A percentile compares a stretch with the other conserved stretches of the same genome.
Conservation (phyloP, 2,888 invertebrate genomes). For the Athalia cordata region DNA sequence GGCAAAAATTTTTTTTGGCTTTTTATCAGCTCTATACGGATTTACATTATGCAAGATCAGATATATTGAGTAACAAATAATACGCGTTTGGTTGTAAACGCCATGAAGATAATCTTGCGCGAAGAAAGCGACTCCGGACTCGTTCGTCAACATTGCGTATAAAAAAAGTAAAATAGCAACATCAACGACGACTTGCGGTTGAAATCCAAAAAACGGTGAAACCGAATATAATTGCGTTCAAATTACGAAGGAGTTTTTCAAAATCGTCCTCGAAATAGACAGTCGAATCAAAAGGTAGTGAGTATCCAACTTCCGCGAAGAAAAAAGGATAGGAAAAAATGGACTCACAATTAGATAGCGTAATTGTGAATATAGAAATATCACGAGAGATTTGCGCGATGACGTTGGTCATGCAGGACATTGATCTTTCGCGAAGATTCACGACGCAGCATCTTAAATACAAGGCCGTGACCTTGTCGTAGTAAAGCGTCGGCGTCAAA, state of each 20-base stretch:
- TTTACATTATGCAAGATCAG: slow-evolving; percentile 25
- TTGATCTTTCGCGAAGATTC: slow-evolving; percentile 18
- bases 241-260: no score
- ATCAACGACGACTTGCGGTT: neutral
- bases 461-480: slow-evolving; percentile 34
- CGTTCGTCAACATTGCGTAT: neutral
- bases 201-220: no score
- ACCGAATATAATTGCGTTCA: no score
- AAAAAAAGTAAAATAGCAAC: neutral
- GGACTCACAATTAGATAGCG: neutral
- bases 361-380: slow-evolving; percentile 22
- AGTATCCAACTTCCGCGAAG: no score
- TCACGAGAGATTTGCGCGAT: slow-evolving; percentile 33
- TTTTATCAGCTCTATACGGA: slow-evolving; percentile 7
- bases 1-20: neutral
- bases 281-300: no score
- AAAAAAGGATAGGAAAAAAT: no score
- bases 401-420: slow-evolving; percentile 21
- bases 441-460: slow-evolving; percentile 15
- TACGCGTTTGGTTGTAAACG: neutral
- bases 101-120: neutral
- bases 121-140: neutral
- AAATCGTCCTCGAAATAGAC: no score
- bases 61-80: slow-evolving; percentile 16
- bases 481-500: neutral